phyloP scores from a whole-genome alignment of 35 echinoderm and acorn worm genomes.

The Diadema setosum region DNA sequence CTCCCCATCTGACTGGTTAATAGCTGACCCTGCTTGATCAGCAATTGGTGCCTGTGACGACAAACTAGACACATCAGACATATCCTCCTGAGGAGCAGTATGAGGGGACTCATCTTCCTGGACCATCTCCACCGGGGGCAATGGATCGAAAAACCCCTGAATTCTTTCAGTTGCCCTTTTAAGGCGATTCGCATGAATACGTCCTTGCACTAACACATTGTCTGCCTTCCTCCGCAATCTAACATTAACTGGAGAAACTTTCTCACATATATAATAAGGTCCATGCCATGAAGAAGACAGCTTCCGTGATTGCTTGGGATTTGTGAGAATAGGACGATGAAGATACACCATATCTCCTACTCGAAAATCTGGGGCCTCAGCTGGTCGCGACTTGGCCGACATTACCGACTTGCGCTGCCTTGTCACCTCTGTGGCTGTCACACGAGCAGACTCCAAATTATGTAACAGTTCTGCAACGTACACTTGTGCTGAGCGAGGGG shows the following conservation, averaged over 20 bases:
- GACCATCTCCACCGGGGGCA: not conserved
- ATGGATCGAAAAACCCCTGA: not conserved
- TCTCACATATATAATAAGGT: conserved; percentile 15
- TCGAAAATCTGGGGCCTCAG: not conserved
- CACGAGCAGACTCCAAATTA: not conserved
- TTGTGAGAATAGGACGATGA: not conserved
- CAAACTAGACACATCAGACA: not conserved
- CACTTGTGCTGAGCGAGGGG: not conserved
- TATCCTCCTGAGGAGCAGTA: not conserved
- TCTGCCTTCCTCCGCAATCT: not conserved
- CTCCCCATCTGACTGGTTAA: not conserved
- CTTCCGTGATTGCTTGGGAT: not conserved
- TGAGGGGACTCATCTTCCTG: not conserved
- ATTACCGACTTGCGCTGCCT: not conserved
- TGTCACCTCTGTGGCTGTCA: not conserved
- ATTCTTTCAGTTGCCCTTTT: not conserved
- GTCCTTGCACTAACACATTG: not conserved
- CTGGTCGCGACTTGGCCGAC: not conserved
- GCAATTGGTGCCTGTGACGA: not conserved
- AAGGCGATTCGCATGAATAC: not conserved
- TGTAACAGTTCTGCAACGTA: not conserved
- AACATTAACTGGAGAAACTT: not conserved
- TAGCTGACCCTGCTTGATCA: not conserved
- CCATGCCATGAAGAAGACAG: conserved; percentile 21
- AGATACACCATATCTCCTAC: conserved; percentile 53